A percentile compares a stretch with the other conserved stretches of the same genome.
Conservation (phyloP, 2,888 invertebrate species). For the Cantharis flavilabris region DNA sequence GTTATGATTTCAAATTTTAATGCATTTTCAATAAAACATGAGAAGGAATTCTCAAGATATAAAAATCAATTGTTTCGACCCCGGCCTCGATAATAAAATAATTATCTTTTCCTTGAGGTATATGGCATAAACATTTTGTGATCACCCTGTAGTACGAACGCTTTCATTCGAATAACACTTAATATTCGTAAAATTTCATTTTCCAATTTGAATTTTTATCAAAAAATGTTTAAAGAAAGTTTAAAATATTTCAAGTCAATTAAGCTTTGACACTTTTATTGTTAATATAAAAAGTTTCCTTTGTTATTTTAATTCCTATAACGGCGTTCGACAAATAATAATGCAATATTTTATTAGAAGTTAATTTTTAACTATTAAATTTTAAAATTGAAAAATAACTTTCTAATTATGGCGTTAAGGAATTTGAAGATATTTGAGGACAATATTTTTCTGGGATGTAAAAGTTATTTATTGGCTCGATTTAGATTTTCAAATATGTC, state of each 20-base stretch:
- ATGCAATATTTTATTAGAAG: neutral
- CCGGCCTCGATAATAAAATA: neutral
- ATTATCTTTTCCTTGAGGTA: neutral
- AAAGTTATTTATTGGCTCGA: neutral
- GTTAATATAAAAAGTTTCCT: neutral
- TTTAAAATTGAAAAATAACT: neutral
- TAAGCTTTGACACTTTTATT: neutral
- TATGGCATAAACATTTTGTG: neutral
- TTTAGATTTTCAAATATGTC: neutral
- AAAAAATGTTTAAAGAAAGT: neutral
- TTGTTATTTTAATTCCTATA: neutral
- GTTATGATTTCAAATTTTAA: neutral
- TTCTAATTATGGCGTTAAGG: neutral
- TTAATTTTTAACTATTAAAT: neutral
- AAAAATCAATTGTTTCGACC: neutral
- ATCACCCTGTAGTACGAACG: neutral
- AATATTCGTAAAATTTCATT: neutral
- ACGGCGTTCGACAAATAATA: neutral
- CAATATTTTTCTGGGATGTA: neutral
- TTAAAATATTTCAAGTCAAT: neutral
- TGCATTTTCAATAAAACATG: neutral
- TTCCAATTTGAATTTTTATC: neutral
- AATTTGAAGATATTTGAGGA: neutral
- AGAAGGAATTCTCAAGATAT: neutral
- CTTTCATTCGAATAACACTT: neutral